Evolutionary conservation across 2,888 invertebrate genomes (phyloP).

Genomic region (Phyllotreta striolata): DNA sequence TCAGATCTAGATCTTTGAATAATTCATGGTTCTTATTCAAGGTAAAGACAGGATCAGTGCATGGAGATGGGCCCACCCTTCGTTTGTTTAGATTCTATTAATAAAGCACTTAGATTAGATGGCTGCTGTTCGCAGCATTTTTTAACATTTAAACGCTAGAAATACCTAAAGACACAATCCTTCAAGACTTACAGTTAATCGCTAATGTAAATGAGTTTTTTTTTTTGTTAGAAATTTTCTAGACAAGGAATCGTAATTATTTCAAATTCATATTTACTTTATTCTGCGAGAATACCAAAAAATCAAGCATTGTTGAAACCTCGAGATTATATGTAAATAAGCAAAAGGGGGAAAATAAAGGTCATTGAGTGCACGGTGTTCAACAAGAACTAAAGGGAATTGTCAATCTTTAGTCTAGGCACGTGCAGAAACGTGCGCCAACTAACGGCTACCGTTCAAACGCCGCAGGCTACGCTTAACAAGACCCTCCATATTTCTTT

Average conservation of each 20-base stretch:
- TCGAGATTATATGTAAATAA: conserved; percentile 35
- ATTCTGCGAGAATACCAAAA: too few species aligned
- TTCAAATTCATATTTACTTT: too few species aligned
- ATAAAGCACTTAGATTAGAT: conserved; percentile 58
- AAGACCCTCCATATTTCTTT: conserved; percentile 50
- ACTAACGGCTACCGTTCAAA: conserved; percentile 48
- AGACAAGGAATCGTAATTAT: too few species aligned
- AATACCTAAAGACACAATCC: conserved; percentile 14
- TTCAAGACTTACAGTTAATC: too few species aligned
- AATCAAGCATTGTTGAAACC: conserved; percentile 6
- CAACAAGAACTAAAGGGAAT: conserved; percentile 41
- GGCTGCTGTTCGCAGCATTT: conserved; percentile 55
- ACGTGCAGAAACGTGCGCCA: conserved; percentile 55
- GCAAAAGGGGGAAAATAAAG: conserved; percentile 49
- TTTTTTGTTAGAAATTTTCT: too few species aligned
- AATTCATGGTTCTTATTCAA: conserved; percentile 57
- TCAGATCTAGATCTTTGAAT: conserved; percentile 59
- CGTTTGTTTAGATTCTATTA: conserved; percentile 58
- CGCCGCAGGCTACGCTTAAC: conserved; percentile 52
- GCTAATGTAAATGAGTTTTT: too few species aligned
- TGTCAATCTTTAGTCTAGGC: conserved; percentile 52
- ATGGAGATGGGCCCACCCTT: conserved; percentile 46
- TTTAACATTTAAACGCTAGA: conserved; percentile 55
- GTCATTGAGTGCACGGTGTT: conserved; percentile 44
- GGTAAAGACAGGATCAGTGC: conserved; percentile 56